Percentiles rank a stretch among this genome's conserved stretches.
Conservation (phyloP, 2,888 invertebrate genomes). For the Girardia tigrina region DNA sequence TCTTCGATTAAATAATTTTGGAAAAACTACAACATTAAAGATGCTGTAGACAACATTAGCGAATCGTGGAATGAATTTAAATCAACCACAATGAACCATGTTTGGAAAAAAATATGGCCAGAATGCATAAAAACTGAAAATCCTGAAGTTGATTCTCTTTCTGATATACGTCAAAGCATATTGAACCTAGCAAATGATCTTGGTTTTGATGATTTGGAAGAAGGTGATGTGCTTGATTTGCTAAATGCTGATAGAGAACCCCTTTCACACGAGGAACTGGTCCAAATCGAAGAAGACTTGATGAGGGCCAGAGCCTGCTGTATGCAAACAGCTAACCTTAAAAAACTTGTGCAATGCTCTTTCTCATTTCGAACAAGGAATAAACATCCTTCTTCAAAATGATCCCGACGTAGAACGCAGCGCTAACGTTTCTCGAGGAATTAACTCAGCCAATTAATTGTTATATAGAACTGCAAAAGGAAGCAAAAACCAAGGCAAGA, state of each 20-base stretch:
- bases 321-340: too few species aligned
- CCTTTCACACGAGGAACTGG: background rate
- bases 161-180: too few species aligned
- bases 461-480: background rate
- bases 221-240: background rate
- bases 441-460: conserved; percentile 1
- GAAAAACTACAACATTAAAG: background rate
- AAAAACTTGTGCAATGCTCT: background rate
- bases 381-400: conserved; percentile 2
- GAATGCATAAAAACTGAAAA: background rate
- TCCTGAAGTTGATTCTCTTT: background rate
- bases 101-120: background rate
- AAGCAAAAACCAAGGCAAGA: background rate
- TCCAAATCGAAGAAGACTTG: background rate
- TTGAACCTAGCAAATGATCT: background rate
- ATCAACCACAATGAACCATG: background rate
- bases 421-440: conserved; percentile 17
- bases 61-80: background rate
- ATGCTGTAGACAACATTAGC: background rate
- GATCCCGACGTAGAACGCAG: background rate
- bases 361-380: conserved; percentile 23
- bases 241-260: too few species aligned
- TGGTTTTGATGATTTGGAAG: background rate
- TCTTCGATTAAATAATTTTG: background rate
- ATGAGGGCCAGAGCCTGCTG: too few species aligned